A percentile compares a stretch with the other conserved stretches of the same genome.
Evolutionary conservation across 53 echinoderm and acorn worm genomes (phyloP).

Genomic region (Actinopyga echinites): DNA sequence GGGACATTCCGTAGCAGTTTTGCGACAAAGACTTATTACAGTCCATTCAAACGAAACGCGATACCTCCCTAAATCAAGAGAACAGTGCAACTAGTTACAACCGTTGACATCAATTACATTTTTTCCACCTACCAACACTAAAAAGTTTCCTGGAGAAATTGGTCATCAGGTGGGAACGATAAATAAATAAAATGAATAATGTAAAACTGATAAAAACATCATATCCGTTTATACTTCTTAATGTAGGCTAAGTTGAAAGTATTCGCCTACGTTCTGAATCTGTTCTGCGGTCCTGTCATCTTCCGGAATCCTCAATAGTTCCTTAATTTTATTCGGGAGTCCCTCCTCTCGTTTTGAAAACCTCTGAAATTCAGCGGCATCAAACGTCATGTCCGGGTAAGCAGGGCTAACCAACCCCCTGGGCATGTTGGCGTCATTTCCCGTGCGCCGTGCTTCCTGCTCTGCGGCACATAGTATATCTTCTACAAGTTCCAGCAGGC

Average conservation of each 20-base stretch:
- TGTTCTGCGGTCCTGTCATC: constrained; percentile 82
- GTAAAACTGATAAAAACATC: not conserved
- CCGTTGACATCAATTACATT: too few relatives aligned
- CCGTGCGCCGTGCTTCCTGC: constrained; percentile 85
- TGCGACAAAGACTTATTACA: too few relatives aligned
- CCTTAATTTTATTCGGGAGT: constrained; percentile 86
- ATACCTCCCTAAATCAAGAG: too few relatives aligned
- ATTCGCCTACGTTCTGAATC: constrained; percentile 83
- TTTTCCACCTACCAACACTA: too few relatives aligned
- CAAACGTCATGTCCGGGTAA: constrained; percentile 93
- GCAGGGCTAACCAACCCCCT: constrained; percentile 90
- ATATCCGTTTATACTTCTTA: not conserved
- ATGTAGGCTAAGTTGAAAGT: not conserved
- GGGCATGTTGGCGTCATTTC: constrained; percentile 74
- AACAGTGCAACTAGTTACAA: too few relatives aligned
- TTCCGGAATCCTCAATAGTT: constrained; percentile 64
- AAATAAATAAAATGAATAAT: too few relatives aligned
- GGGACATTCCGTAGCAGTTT: too few relatives aligned
- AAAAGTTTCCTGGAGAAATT: too few relatives aligned
- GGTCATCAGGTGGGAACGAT: too few relatives aligned
- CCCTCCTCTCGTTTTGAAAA: constrained; percentile 94
- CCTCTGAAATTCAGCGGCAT: constrained; percentile 74
- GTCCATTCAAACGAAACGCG: too few relatives aligned
- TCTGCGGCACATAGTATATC: constrained; percentile 79
- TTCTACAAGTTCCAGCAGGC: constrained; percentile 83